Evolutionary conservation across 2,888 invertebrate genomes (phyloP).

Genomic region (Pristionchus japonicus): DNA sequence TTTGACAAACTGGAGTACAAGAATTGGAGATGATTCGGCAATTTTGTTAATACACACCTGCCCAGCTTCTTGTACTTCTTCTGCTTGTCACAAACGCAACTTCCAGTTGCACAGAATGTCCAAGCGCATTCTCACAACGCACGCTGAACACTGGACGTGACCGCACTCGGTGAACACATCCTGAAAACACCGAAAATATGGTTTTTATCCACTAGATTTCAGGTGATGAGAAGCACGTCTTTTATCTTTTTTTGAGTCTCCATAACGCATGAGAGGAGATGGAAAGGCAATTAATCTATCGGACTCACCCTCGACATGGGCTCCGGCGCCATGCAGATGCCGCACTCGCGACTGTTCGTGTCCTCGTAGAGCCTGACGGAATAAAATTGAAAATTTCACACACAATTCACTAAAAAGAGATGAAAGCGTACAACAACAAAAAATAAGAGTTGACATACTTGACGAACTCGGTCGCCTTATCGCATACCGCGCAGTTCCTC

Average conservation of each 20-base stretch:
- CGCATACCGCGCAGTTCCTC: not conserved
- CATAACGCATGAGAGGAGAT: too few relatives aligned
- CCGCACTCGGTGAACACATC: not conserved
- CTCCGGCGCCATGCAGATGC: not conserved
- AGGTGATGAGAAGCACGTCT: too few relatives aligned
- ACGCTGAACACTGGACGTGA: not conserved
- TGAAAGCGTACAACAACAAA: too few relatives aligned
- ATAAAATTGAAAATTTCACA: too few relatives aligned
- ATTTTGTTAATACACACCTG: not conserved
- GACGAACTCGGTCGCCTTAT: not conserved
- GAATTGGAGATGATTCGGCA: too few relatives aligned
- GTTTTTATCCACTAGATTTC: too few relatives aligned
- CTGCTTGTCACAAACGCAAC: not conserved
- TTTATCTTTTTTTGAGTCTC: not conserved
- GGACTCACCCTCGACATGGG: not conserved
- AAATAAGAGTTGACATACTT: too few relatives aligned
- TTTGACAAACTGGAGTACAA: too few relatives aligned
- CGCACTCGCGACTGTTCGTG: not conserved
- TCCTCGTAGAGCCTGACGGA: not conserved
- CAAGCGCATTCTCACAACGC: not conserved
- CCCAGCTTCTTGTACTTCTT: not conserved
- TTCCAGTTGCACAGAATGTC: not conserved
- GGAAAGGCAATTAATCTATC: not conserved
- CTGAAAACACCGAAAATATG: not conserved
- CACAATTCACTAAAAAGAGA: too few relatives aligned